These are phyloP conservation scores for Bursaphelenchus okinawaensis DNA, from an alignment of 2,888 invertebrate species.

Conservation along the genomic window DNA sequence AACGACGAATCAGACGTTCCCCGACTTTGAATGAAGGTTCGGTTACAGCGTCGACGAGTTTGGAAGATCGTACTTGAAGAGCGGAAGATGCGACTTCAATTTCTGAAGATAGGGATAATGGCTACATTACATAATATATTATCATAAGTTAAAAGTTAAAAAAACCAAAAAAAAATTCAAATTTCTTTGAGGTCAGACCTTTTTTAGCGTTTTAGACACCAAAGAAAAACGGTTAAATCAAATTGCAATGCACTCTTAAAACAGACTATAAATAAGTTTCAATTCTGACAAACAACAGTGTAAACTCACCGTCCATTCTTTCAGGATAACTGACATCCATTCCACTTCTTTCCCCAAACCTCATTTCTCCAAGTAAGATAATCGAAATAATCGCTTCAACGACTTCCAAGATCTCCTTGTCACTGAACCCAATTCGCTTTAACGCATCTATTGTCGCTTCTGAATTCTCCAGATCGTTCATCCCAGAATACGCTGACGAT, in stretches of 20 bases:
- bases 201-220: not conserved
- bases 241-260: not conserved
- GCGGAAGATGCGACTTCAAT: conserved; percentile 42
- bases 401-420: not conserved
- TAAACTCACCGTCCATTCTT: conserved; percentile 31
- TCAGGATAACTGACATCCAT: conserved; percentile 50
- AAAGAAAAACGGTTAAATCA: not conserved
- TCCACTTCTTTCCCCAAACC: conserved; percentile 49
- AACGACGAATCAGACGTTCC: conserved; percentile 61
- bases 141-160: no score
- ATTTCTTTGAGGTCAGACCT: no score
- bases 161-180: no score
- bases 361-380: conserved; percentile 51
- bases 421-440: conserved; percentile 24
- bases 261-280: not conserved
- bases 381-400: conserved; percentile 1
- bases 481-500: not conserved
- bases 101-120: no score
- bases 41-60: conserved; percentile 59
- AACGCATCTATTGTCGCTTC: conserved; percentile 21
- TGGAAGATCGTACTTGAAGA: conserved; percentile 35
- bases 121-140: no score
- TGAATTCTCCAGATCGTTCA: conserved; percentile 27
- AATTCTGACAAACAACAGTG: not conserved
- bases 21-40: conserved; percentile 62